A percentile compares a stretch with the other conserved stretches of the same genome.
Conservation (phyloP, 2,797 vertebrate genomes). For the Cossypha caffra region DNA sequence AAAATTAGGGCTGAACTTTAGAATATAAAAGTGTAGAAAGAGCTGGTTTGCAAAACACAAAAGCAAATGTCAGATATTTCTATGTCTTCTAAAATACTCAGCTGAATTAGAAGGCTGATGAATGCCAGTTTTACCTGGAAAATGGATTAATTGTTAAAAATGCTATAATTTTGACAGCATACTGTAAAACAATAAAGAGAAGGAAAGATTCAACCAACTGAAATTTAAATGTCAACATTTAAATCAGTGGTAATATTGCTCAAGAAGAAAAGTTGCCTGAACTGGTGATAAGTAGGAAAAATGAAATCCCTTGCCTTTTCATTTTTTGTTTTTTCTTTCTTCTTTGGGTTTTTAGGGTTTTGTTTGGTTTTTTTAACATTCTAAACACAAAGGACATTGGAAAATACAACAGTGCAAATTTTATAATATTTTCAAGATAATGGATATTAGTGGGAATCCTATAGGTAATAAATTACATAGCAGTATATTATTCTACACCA, state of each 20-base stretch:
- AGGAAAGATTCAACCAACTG: neutral
- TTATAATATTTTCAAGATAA: neutral
- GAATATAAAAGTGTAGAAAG: neutral
- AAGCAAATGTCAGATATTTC: neutral
- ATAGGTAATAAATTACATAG: neutral
- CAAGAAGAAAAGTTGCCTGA: neutral
- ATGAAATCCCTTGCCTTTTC: neutral
- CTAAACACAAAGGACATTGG: neutral
- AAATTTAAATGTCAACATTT: neutral
- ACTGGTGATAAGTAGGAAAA: neutral
- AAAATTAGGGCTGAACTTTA: neutral
- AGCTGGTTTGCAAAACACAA: neutral
- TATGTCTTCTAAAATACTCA: neutral
- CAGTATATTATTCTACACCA: neutral
- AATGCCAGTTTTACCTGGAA: neutral
- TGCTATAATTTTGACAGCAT: neutral
- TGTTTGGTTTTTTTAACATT: neutral
- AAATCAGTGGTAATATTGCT: neutral
- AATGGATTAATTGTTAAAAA: neutral
- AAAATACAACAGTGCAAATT: neutral
- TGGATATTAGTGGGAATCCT: neutral
- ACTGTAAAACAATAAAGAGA: neutral
- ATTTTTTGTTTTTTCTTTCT: neutral
- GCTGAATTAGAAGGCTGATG: neutral
- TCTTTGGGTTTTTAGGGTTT: no score